Percentiles rank a stretch among this genome's conserved stretches.
phyloP scores from a whole-genome alignment of 2,888 invertebrate species.

The Penaeus monodon region DNA sequence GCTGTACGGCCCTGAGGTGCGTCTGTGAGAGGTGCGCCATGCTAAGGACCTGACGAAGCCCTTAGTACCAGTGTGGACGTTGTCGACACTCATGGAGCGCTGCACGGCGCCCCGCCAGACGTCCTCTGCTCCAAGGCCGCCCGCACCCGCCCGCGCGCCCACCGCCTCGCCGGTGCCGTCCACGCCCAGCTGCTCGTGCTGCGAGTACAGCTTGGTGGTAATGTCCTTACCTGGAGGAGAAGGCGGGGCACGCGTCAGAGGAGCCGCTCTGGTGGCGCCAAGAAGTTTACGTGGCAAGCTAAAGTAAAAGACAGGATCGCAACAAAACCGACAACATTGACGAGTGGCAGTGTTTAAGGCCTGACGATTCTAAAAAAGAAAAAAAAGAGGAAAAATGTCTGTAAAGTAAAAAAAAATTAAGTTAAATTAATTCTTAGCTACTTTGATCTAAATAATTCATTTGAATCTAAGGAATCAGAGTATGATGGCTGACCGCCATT shows the following conservation, averaged over 20 bases:
- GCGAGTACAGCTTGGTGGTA: conserved; percentile 85
- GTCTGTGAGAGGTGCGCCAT: conserved; percentile 44
- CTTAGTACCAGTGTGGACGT: conserved; percentile 82
- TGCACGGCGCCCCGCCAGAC: conserved; percentile 70
- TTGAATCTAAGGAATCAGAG: too few species aligned
- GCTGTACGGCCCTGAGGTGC: conserved; percentile 36
- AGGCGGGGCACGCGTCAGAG: background rate
- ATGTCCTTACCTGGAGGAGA: conserved; percentile 80
- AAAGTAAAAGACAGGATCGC: too few species aligned
- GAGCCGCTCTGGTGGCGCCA: background rate
- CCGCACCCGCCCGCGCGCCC: conserved; percentile 70
- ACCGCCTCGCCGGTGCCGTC: conserved; percentile 67
- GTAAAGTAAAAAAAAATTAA: too few species aligned
- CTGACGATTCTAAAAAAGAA: too few species aligned
- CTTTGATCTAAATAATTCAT: too few species aligned
- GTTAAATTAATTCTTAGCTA: too few species aligned
- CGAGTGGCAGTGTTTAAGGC: too few species aligned
- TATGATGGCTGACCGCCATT: background rate
- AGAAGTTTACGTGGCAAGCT: background rate
- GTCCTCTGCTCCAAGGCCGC: conserved; percentile 67
- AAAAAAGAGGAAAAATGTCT: too few species aligned
- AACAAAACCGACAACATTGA: too few species aligned
- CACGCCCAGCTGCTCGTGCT: conserved; percentile 79
- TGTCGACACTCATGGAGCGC: conserved; percentile 80
- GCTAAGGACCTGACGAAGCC: conserved; percentile 76